Conservation (phyloP, 1,140 invertebrate species). For the Orius laevigatus region DNA sequence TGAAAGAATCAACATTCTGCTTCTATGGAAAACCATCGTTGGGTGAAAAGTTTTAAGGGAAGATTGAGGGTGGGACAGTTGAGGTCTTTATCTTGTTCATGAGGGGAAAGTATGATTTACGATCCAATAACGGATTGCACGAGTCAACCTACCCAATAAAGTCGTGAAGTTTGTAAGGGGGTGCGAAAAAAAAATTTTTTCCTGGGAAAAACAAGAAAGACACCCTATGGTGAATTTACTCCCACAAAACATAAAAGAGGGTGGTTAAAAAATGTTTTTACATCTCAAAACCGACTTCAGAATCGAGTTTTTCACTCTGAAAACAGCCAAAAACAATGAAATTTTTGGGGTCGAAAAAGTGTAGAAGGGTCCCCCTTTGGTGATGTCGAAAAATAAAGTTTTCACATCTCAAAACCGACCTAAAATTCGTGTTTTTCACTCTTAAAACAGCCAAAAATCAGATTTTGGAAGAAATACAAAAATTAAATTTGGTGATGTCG, state of each 20-base stretch:
- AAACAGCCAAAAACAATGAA: neutral
- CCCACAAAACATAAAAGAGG: neutral
- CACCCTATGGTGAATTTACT: no score
- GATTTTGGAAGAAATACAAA: no score
- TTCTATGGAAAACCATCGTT: neutral
- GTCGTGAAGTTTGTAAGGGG: neutral
- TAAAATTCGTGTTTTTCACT: no score
- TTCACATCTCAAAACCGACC: no score
- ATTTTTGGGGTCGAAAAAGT: neutral
- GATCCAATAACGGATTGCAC: constrained; percentile 9
- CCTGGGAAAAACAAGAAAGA: neutral
- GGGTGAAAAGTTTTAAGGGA: constrained; percentile 3
- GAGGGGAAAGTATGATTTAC: constrained; percentile 7
- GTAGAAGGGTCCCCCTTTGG: no score
- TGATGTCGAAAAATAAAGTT: no score
- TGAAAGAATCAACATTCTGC: neutral
- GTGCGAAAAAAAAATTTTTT: neutral
- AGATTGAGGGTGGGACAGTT: neutral
- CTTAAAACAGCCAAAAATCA: no score
- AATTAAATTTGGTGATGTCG: no score
- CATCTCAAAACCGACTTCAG: neutral
- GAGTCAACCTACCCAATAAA: constrained; percentile 8
- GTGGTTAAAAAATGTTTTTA: neutral
- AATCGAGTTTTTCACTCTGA: neutral
- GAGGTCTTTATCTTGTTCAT: constrained; percentile 8